A percentile compares a stretch with the other conserved stretches of the same genome.
Evolutionary conservation across 2,797 vertebrate species (phyloP).

Genomic region (Mormyrops boulengeri): DNA sequence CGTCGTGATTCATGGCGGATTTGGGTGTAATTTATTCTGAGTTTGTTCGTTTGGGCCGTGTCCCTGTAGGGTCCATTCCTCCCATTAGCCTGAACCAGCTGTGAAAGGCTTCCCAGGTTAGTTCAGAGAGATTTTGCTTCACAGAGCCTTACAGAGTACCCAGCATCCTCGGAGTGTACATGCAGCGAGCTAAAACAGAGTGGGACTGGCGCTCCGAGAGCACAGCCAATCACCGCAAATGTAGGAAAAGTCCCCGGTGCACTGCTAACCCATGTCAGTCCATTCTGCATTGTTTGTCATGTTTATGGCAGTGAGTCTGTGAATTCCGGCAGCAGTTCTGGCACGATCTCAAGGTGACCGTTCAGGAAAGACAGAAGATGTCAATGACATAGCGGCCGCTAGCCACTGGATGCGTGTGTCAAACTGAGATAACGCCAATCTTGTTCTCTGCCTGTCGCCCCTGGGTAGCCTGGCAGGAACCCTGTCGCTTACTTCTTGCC

Average conservation of each 20-base stretch:
- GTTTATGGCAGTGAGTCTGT: background rate
- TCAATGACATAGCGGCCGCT: background rate
- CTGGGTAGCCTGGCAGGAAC: background rate
- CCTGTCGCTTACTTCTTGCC: background rate
- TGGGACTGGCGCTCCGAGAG: background rate
- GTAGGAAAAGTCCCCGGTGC: background rate
- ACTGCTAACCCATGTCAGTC: background rate
- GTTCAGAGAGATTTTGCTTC: background rate
- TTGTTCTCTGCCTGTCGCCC: background rate
- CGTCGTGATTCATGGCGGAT: background rate
- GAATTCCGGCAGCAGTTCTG: background rate
- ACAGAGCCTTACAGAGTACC: background rate
- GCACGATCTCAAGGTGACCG: background rate
- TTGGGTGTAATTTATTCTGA: constrained; percentile 8
- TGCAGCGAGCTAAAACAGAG: background rate
- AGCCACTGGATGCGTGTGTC: background rate
- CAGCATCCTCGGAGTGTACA: background rate
- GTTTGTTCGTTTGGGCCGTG: background rate
- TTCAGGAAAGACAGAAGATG: background rate
- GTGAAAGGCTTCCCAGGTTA: background rate
- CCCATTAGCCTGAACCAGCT: background rate
- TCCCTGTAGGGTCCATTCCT: background rate
- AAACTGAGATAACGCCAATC: background rate
- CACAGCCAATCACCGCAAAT: background rate
- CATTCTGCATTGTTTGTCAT: background rate